These are phyloP conservation scores for Macrosteles quadrilineatus DNA, from an alignment of 1,140 invertebrate species.

Conservation along the genomic window DNA sequence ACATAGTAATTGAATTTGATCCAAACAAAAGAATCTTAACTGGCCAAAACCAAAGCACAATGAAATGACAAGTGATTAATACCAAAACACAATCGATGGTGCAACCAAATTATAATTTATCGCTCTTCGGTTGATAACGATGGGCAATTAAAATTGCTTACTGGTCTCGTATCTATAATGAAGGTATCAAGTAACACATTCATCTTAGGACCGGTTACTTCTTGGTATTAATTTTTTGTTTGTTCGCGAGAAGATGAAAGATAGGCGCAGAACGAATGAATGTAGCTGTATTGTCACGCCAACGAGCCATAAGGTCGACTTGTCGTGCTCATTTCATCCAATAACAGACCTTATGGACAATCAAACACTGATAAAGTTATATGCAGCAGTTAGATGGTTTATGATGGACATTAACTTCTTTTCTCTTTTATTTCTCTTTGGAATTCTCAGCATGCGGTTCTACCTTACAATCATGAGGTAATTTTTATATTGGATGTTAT, in stretches of 20 bases:
- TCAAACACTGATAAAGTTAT: background rate
- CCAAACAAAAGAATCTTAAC: too few relatives aligned
- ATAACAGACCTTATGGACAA: constrained; percentile 9
- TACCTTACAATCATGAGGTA: too few relatives aligned
- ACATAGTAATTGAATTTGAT: too few relatives aligned
- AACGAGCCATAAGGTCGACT: background rate
- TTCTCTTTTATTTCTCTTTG: background rate
- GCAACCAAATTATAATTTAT: constrained; percentile 6
- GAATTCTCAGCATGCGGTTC: too few relatives aligned
- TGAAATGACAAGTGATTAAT: too few relatives aligned
- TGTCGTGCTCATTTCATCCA: background rate
- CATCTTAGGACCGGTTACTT: background rate
- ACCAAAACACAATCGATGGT: background rate
- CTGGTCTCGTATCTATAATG: background rate
- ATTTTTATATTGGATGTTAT: too few relatives aligned
- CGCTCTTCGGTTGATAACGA: background rate
- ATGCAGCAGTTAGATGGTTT: background rate
- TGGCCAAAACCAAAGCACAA: too few relatives aligned
- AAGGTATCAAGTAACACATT: constrained; percentile 5
- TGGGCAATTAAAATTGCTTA: constrained; percentile 4
- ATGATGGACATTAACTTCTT: background rate
- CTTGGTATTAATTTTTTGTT: background rate
- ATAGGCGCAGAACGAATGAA: background rate
- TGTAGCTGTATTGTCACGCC: background rate
- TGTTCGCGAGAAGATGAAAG: background rate